Evolutionary conservation across 2,888 invertebrate genomes (phyloP), one percentile per base, ranked within the genome.

Genomic region (Helicoverpa assulta): DNA sequence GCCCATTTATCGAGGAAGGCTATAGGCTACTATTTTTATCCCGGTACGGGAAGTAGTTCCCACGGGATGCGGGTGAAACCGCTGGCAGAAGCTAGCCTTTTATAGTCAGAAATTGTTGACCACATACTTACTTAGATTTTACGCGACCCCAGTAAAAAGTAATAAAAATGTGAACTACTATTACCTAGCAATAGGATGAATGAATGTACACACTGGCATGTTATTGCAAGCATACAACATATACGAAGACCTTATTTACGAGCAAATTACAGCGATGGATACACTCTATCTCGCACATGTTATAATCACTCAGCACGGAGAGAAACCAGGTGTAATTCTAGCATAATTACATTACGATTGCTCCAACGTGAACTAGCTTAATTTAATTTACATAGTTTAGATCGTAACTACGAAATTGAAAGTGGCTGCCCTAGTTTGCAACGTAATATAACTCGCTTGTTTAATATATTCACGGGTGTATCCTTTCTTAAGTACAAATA

Each of bases 381-480:
- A 75, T 76, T 71, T 40, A 62, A 71, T 76, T 70, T 76, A 54
- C 47, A 14, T n/a, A 21, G 67, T 73, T 73, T 55, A 40, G 40
- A 60, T 64, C 37, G 56, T 53, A 75, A 65, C 71, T 66, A 63
- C 54, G 51, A 54, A 62, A 75, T 71, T 71, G 66, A 52, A 76
- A 62, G 58, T 76, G 61, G 52, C 14, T 60, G 76, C n/a, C 19
- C 40, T 26, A 53, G 57, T 60, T 74, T 33, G 21, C 7, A 54
- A 58, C 52, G 57, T 72, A 52, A 57, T 52, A 72, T 43, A 73
- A 7, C 60, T 57, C 56, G 51, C 69, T 29, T 26, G 26, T 47
- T 47, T 53, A 21, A 57, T 14, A 58, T 29, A 56, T 43, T 6
- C 5, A n/a, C 37, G 12, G 21, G n/a, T 51, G 16, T n/a, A 47